Evolutionary conservation across 2,888 invertebrate genomes (phyloP).

Genomic region (Xylota segnis): DNA sequence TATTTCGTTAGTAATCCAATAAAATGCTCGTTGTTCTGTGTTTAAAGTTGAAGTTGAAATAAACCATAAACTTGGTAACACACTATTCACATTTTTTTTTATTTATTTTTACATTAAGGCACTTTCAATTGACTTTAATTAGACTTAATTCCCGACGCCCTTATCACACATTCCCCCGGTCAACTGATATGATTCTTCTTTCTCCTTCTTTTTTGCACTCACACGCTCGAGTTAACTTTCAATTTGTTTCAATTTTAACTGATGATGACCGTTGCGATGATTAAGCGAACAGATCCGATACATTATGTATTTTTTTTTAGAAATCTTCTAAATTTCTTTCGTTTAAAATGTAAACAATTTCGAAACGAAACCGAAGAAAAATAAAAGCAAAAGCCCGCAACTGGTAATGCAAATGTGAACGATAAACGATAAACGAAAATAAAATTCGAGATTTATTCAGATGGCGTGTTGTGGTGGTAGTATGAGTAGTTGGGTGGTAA

Average conservation of each 20-base stretch:
- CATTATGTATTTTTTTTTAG: constrained; percentile 4
- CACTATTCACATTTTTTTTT: constrained; percentile 19
- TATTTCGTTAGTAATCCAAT: constrained; percentile 43
- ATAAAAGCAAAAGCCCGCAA: constrained; percentile 17
- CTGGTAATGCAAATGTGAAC: constrained; percentile 51
- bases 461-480: constrained; percentile 5
- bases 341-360: constrained; percentile 31
- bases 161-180: constrained; percentile 57
- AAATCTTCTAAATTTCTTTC: constrained; percentile 4
- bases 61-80: constrained; percentile 11
- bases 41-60: constrained; percentile 1
- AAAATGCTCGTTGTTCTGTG: constrained; percentile 33
- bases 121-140: constrained; percentile 72
- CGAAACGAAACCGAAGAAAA: constrained; percentile 16
- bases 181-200: constrained; percentile 41
- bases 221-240: constrained; percentile 34
- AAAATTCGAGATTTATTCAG: constrained; percentile 23
- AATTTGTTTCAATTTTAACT: constrained; percentile 42
- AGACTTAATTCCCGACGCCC: constrained; percentile 64
- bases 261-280: constrained; percentile 47
- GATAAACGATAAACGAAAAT: constrained; percentile 38
- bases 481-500: constrained; percentile 28
- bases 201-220: constrained; percentile 38
- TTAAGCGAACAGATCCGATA: constrained; percentile 23
- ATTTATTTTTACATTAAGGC: constrained; percentile 47